These are phyloP conservation scores for Archivesica marissinica DNA, from an alignment of 1,140 invertebrate species.

Conservation along the genomic window DNA sequence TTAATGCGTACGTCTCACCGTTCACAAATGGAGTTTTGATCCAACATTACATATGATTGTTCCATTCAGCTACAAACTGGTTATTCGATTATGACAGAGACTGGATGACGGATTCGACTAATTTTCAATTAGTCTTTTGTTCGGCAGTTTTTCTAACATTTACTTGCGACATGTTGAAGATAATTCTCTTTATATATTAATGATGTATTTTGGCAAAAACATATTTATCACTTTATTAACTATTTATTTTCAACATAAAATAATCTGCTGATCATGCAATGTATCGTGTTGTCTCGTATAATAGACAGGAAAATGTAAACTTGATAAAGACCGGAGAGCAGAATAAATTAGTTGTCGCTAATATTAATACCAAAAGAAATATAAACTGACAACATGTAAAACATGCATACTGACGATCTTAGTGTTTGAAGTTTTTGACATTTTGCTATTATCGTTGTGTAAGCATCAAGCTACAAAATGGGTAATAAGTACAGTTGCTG, in stretches of 20 bases:
- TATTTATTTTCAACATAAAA: too few species aligned
- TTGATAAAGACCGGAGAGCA: not conserved
- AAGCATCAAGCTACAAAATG: conserved; percentile 71
- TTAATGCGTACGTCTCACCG: too few species aligned
- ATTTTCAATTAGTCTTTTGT: not conserved
- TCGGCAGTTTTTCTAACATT: not conserved
- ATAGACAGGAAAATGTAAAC: not conserved
- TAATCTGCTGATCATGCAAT: too few species aligned
- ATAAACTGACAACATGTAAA: not conserved
- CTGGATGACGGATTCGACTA: not conserved
- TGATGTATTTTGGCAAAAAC: too few species aligned
- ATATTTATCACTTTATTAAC: too few species aligned
- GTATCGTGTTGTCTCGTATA: not conserved
- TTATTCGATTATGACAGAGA: not conserved
- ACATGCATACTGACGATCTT: too few species aligned
- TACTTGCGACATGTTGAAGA: too few species aligned
- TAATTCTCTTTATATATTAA: too few species aligned
- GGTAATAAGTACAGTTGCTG: conserved; percentile 85
- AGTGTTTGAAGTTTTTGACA: not conserved
- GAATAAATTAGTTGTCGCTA: not conserved
- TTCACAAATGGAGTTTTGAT: too few species aligned
- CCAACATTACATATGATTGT: not conserved
- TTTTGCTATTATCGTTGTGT: not conserved
- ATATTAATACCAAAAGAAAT: not conserved
- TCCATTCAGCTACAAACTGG: not conserved